Percentiles rank a stretch among this genome's conserved stretches.
These are phyloP conservation scores for Cyprinodon tularosa DNA, from an alignment of 2,113 vertebrate species.

Conservation along the genomic window DNA sequence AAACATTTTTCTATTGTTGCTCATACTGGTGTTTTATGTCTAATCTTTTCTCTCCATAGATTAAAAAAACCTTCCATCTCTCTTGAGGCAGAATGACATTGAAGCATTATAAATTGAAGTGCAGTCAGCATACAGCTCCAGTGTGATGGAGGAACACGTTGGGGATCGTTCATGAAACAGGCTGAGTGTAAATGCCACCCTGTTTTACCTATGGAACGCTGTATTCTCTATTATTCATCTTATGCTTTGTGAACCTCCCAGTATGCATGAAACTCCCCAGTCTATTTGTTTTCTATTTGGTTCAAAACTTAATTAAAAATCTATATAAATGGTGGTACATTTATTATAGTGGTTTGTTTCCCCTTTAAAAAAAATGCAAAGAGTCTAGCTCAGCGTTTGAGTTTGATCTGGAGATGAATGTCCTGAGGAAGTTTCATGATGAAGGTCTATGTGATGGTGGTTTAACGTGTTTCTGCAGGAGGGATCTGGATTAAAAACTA, in stretches of 20 bases:
- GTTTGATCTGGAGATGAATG: constrained; percentile 71
- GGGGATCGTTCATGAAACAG: constrained; percentile 67
- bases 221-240: constrained; percentile 59
- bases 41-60: constrained; percentile 73
- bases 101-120: background rate
- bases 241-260: constrained; percentile 70
- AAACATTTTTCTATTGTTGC: constrained; percentile 51
- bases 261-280: constrained; percentile 71
- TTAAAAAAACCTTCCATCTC: constrained; percentile 51
- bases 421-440: constrained; percentile 72
- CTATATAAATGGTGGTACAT: constrained; percentile 64
- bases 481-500: constrained; percentile 59
- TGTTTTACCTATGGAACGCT: constrained; percentile 54
- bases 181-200: constrained; percentile 71
- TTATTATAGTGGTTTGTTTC: constrained; percentile 75
- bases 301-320: constrained; percentile 35
- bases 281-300: constrained; percentile 60
- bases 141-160: constrained; percentile 34
- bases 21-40: constrained; percentile 61
- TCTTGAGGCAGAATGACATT: background rate
- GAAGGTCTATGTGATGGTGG: constrained; percentile 82
- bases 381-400: constrained; percentile 65
- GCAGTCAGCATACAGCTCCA: constrained; percentile 49
- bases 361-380: constrained; percentile 66
- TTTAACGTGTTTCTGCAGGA: constrained; percentile 86